Evolutionary conservation across 2,888 invertebrate species (phyloP), one percentile per base, ranked within the genome.

Genomic region (Parascotia fuliginaria): DNA sequence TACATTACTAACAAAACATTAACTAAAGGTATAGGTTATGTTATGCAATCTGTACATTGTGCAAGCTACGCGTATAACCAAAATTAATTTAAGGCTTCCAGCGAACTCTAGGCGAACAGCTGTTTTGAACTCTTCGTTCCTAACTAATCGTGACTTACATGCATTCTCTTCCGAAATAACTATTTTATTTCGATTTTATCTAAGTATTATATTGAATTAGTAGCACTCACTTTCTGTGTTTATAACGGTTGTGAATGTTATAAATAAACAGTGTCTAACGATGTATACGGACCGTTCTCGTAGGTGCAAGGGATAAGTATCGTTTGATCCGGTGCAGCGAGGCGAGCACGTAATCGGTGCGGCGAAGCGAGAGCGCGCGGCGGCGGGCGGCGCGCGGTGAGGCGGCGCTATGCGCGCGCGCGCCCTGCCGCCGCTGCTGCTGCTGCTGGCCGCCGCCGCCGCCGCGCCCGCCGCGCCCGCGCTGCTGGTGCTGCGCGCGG

Each of bases 331-430:
- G 66, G 77, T 60, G 79, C 76, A 68, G 60, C 61, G 60, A 70
- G 52, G 63, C 70, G 73, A 52, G 64, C 60, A 45, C 37, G 42
- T 46, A 15, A 40, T 42, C 40, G 50, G 65, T 54, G 66, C 61
- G 63, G 72, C 51, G 64, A 70, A 65, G 77, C 69, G 72, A 47
- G 60, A 48, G 45, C 41, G 53, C 60, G 65, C 68, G 68, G 67
- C 66, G 57, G 61, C 64, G 64, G 58, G 63, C 67, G 70, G 73
- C 65, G 65, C 56, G 32, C 63, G 69, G 42, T 57, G 45, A 72
- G 65, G 70, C 65, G 84, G 81, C 84, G 60, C 60, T 52, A 85
- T 86, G 83, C 85, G 83, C 77, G 83, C 69, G 68, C 68, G 65
- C 49, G 51, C n/a, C n/a, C n/a, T 64, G 62, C 60, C 55, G 57